phyloP scores from a whole-genome alignment of 2,113 vertebrate species.

The Rhabdornis inornatus region DNA sequence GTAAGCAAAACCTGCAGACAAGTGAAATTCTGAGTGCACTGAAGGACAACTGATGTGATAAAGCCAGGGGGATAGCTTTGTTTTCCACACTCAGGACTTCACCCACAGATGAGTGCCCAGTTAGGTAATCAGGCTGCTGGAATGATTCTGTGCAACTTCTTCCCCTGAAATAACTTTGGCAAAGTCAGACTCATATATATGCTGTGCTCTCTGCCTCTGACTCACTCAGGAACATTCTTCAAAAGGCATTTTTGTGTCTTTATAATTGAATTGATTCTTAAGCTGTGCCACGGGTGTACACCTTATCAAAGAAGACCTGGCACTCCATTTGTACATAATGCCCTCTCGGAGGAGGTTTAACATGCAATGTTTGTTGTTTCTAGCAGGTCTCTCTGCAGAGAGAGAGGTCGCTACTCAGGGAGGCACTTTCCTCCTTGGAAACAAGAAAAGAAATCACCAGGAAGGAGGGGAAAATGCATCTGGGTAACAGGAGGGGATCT shows the following conservation, averaged over 20 bases:
- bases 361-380: slow-evolving; percentile 73
- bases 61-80: neutral
- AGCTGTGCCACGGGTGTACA: slow-evolving; percentile 64
- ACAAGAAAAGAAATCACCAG: slow-evolving; percentile 79
- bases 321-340: slow-evolving; percentile 64
- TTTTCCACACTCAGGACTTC: neutral
- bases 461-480: slow-evolving; percentile 72
- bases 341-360: slow-evolving; percentile 69
- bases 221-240: slow-evolving; percentile 61
- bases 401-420: slow-evolving; percentile 71
- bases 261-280: slow-evolving; percentile 78
- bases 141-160: neutral
- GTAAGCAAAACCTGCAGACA: neutral
- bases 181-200: slow-evolving; percentile 15
- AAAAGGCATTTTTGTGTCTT: slow-evolving; percentile 73
- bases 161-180: slow-evolving; percentile 9
- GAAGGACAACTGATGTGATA: neutral
- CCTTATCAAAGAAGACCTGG: slow-evolving; percentile 68
- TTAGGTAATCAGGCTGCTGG: neutral
- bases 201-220: neutral
- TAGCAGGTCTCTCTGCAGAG: slow-evolving; percentile 66
- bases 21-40: neutral
- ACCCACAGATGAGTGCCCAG: neutral
- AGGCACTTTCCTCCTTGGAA: slow-evolving; percentile 78
- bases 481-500: slow-evolving; percentile 77